Conservation (phyloP, 2,888 invertebrate genomes). For the Zelleria hepariella region DNA sequence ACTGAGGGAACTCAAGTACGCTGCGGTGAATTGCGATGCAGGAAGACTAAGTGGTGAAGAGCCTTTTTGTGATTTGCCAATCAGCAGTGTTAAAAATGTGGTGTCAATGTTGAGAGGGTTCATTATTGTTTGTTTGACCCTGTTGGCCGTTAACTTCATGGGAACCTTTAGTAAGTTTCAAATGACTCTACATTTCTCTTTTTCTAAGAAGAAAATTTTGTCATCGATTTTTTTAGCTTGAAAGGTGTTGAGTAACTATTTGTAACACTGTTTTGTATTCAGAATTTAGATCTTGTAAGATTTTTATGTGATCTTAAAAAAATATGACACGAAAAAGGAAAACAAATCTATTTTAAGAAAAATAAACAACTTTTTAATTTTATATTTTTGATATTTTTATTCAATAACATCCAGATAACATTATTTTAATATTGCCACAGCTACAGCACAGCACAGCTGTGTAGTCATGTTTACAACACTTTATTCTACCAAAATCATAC, state of each 20-base stretch:
- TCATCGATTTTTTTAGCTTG: neutral
- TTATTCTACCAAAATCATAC: neutral
- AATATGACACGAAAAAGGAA: neutral
- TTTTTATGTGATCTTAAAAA: neutral
- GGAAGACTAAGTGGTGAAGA: neutral
- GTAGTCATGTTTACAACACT: neutral
- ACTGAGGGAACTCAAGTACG: neutral
- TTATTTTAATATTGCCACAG: too few species aligned
- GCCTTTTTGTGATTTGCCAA: neutral
- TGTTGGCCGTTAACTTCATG: neutral
- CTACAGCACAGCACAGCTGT: too few species aligned
- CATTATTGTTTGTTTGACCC: neutral
- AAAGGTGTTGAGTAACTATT: neutral
- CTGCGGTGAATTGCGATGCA: neutral
- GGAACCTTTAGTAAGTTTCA: neutral
- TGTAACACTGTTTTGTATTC: neutral
- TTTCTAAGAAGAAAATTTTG: neutral
- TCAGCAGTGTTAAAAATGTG: neutral
- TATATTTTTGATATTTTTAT: neutral
- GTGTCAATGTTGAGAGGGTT: neutral
- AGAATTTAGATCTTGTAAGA: too few species aligned
- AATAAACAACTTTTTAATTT: neutral
- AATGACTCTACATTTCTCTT: neutral
- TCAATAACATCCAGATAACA: neutral
- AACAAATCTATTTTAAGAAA: neutral